phyloP scores from a whole-genome alignment of 1,140 invertebrate species.

The Diorhabda sublineata region DNA sequence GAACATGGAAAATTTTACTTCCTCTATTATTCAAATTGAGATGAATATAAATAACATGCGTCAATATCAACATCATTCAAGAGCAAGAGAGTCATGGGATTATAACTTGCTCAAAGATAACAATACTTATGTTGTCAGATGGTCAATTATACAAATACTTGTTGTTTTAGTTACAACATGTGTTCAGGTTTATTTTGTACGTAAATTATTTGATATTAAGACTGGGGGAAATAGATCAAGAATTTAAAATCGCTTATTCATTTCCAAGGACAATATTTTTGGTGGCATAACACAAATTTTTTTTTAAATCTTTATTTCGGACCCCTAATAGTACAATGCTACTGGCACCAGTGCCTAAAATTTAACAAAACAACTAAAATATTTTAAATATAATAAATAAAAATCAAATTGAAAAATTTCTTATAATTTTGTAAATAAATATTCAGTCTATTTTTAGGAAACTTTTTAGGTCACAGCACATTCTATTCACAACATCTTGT shows the following conservation, averaged over 20 bases:
- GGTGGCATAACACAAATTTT: too few species aligned
- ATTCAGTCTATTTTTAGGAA: too few species aligned
- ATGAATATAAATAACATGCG: slow-evolving; percentile 81
- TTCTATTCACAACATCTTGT: too few species aligned
- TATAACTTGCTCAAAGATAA: slow-evolving; percentile 78
- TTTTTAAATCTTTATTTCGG: too few species aligned
- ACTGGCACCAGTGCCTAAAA: neutral
- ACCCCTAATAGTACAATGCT: neutral
- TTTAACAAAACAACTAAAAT: neutral
- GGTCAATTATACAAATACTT: slow-evolving; percentile 82
- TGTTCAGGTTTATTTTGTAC: slow-evolving; percentile 82
- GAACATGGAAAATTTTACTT: slow-evolving; percentile 86
- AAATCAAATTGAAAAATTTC: too few species aligned
- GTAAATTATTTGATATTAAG: slow-evolving; percentile 80
- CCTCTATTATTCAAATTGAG: slow-evolving; percentile 70
- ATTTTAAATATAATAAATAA: neutral
- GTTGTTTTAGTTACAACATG: slow-evolving; percentile 72
- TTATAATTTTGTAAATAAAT: too few species aligned
- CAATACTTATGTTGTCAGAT: slow-evolving; percentile 78
- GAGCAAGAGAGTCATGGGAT: slow-evolving; percentile 74
- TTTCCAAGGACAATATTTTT: too few species aligned
- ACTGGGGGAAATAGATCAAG: slow-evolving; percentile 54
- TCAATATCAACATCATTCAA: slow-evolving; percentile 73
- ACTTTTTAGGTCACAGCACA: too few species aligned
- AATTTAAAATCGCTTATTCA: slow-evolving; percentile 21